Evolutionary conservation across 2,113 vertebrate genomes (phyloP), one percentile per base, ranked within the genome.

Genomic region (Chascanopsetta lugubris): DNA sequence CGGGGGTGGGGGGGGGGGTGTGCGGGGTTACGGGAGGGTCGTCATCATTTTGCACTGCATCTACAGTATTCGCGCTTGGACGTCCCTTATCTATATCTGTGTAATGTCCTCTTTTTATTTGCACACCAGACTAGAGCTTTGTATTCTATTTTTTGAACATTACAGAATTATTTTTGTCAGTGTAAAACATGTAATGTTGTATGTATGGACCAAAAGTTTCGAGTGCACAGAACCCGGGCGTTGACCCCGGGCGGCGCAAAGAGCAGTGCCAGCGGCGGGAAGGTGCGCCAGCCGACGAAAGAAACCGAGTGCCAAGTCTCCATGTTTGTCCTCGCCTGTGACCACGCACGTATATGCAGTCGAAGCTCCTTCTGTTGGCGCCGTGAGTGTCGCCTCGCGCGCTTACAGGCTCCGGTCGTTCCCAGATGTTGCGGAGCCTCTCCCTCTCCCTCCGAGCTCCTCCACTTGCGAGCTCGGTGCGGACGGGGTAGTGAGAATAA

Each of bases 141-240:
- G 88, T 91, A 90, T 90, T 91, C 89, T 92, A 91, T 91, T 90
- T 93, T 92, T 89, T 91, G n/a, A 92, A 85, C 91, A 90, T 90
- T 90, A 89, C 90, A 91, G 84, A 91, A 88, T 88, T 90, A 92
- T 92, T 93, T 88, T 92, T 88, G 83, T 89, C 88, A 81, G 79
- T 91, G 90, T 93, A 86, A 90, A 90, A 86, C 78, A 82, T 86
- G 56, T 86, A 88, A 82, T 83, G 88, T 82, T n/a, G 82, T 90
- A 80, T 64, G 84, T 90, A 87, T 82, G 91, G 93, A 93, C 92
- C 93, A 93, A 93, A 93, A 45, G 82, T 86, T 88, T 88, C 69
- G 71, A 83, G 86, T 75, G 79, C 82, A 69, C 75, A 56, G 55
- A 58, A 70, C 59, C 62, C 10, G 36, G 82, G 84, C 59, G 65